Evolutionary conservation across 2,113 vertebrate species (phyloP), one percentile per base, ranked within the genome.

Genomic region (Ammodytes dubius): DNA sequence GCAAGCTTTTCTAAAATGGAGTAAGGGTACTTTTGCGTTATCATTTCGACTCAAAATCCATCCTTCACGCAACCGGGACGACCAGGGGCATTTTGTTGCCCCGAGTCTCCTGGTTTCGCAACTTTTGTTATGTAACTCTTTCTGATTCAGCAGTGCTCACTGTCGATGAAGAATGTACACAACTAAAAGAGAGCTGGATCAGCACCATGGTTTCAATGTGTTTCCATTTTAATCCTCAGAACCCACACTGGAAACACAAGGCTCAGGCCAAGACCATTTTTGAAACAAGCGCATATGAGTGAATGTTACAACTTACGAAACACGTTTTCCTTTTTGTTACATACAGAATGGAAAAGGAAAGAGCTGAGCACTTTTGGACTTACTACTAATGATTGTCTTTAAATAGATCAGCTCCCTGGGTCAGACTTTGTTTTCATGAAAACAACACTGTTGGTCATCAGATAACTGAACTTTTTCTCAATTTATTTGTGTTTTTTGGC

Each of bases 151-250:
- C 87, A 89, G 87, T 42, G 73, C 76, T 89, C 50, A 35, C 75
- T 86, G 89, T 80, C 19, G 81, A 76, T 83, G 83, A 91, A 91
- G 86, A 92, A 93, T 91, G 90, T 92, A 88, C 92, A 92, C 89
- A 89, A 85, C 75, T 88, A 68, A 77, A 82, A 81, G 89, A 74
- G 82, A 86, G 83, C 87, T 93, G 92, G 87, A 90, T 84, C 71
- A 45, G 74, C 64, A 85, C 81, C 56, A 71, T 63, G 72, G 56
- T 82, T 84, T 84, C 91, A 93, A 89, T 92, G 74, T 94, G 90
- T 93, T 93, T 93, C 87, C 90, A 92, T 92, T 94, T 93, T 89
- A 76, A 85, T 89, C 84, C 90, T 82, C 89, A 65, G 84, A 92
- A 91, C 87, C 90, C 86, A 89, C 89, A 73, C 81, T 93, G 93